Percentiles rank a stretch among this genome's conserved stretches.
Evolutionary conservation across 2,113 vertebrate genomes (phyloP).

Genomic region (Paramormyrops kingsleyae): DNA sequence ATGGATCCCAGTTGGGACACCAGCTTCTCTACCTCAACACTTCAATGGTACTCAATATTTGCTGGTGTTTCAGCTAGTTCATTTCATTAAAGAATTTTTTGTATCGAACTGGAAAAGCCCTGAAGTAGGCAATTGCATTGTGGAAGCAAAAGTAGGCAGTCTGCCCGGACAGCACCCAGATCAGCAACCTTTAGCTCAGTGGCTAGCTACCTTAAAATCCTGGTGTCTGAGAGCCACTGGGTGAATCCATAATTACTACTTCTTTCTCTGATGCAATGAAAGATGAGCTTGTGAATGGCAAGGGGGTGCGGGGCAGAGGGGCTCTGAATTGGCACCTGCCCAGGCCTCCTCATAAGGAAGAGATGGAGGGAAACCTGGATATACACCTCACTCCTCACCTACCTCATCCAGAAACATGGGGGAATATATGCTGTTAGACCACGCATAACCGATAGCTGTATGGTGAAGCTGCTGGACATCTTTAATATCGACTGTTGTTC

Average conservation of each 20-base stretch:
- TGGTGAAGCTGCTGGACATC: not conserved
- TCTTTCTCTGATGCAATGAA: not conserved
- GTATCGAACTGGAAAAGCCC: not conserved
- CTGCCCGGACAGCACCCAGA: not conserved
- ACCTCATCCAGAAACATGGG: not conserved
- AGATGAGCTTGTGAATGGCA: not conserved
- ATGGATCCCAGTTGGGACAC: not conserved
- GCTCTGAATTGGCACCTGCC: not conserved
- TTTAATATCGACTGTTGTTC: not conserved
- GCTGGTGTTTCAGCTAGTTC: not conserved
- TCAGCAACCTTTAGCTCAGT: not conserved
- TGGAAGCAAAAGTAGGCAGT: not conserved
- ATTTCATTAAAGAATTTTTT: not conserved
- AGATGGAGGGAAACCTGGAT: not conserved
- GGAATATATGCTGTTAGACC: not conserved
- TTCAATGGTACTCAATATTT: not conserved
- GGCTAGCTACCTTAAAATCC: not conserved
- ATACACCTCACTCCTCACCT: not conserved
- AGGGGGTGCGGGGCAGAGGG: not conserved
- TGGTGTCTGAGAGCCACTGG: not conserved
- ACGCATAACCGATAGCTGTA: not conserved
- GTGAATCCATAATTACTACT: not conserved
- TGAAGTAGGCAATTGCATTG: not conserved
- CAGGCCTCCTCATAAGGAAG: not conserved
- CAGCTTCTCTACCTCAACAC: not conserved